Base-by-base conservation (phyloP, 2,113 vertebrate species). In the Charina bottae region DNA sequence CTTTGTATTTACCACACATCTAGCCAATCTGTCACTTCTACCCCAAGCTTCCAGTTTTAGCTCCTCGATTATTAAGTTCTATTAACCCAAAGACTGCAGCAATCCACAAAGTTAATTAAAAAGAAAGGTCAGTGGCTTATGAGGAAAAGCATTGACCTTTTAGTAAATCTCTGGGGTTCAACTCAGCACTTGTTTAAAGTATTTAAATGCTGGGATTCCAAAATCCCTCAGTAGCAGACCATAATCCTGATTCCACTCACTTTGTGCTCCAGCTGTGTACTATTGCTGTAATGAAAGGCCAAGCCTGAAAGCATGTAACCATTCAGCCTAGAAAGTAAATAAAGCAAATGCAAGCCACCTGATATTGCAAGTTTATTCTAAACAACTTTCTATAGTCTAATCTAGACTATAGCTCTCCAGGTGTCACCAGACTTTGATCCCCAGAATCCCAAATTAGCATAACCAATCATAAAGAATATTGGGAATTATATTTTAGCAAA, bases 71-170 rank as follows among this genome's bases (percentile, higher is more conserved):
- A 94, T 54, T 2, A 96, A 96, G 91, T 96, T 96, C 93, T 93
- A 94, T 96, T 96, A 96, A 94, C 86, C 86, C 92, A 94, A 96
- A 94, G n/a, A 90, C 89, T 92, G 88, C 87, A 92, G n/a, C 88
- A 93, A 89, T 95, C 95, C 95, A 93, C 88, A 93, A 95, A 95
- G 87, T 94, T 93, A 95, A 95, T 94, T 92, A 96, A 92, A 92
- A 96, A 93, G 53, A 96, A 97, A 97, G 95, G 93, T 97, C 92
- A 96, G 92, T 88, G 88, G 58, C 94, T 95, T 95, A 90, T 86
- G 89, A 93, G 95, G 91, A 90, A 55, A 94, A 94, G 92, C 72
- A 83, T 56, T 93, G 95, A 89, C 62, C 90, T 95, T 94, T 93
- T 68, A 87, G 86, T 68, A 78, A 92, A 93, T 92, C 55, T 0